Evolutionary conservation across 92 coral and sea anemone species (phyloP), one percentile per base, ranked within the genome.

Genomic region (Anthopleura xanthogrammica): DNA sequence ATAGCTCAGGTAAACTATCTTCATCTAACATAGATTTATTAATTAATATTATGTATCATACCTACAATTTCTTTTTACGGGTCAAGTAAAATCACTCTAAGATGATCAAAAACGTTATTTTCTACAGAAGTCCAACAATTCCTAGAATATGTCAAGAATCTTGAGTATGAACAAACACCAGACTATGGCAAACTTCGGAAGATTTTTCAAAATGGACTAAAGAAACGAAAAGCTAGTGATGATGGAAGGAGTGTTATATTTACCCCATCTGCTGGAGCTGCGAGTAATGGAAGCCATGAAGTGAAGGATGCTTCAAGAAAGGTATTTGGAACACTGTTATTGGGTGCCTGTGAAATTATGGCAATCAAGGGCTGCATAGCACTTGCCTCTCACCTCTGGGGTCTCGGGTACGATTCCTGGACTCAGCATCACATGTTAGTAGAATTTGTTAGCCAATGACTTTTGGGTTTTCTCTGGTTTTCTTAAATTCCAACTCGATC

Each of bases 161-260:
- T 97, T 71, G 85, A 90, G 58, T 97, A 97, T 79, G 89, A 90
- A 6, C 82, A 91, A 48, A 88, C 80, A 62, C 99, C 99, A 70
- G 92, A 97, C 83, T 97, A 97, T 78, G 88, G 82, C 78, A 85
- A 81, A 76, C 79, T 97, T 29, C 81, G 91, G 2, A 90, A 92
- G 79, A 66, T 92, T 42, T 92, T 97, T 77, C 92, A 84, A 80
- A 92, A 85, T 60, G 99, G 99, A 20, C 92, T 97, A 7, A 95
- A 93, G 77, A 94, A 88, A 86, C 86, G 92, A 80, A 90, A 90
- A 16, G 87, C 85, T 5, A 65, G 82, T 54, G 99, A 97, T 76
- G 97, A 97, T 88, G 99, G 99, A 4, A 85, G 85, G 24, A 89
- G 89, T 86, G 95, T 97, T 19, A 82, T 76, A 65, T 96, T 94